Conservation (phyloP, 2,888 invertebrate species). For the Hyposoter didymator region DNA sequence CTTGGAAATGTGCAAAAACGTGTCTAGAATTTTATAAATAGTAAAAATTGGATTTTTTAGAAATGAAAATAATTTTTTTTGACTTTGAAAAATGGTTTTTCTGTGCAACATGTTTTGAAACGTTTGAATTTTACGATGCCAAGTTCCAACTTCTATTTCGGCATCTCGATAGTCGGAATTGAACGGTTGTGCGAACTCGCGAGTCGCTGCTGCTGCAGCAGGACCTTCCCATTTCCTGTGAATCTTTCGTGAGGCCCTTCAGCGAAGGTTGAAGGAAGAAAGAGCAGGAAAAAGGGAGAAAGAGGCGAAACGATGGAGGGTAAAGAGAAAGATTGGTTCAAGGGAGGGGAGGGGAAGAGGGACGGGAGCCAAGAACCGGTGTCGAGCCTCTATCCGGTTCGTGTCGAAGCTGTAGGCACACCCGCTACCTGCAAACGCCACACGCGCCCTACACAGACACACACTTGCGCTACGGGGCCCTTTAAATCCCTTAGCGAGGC, state of each 20-base stretch:
- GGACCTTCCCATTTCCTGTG: conserved; percentile 72
- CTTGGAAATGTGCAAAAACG: background rate
- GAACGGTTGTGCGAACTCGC: conserved; percentile 54
- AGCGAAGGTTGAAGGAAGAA: conserved; percentile 8
- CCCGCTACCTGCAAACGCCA: conserved; percentile 34
- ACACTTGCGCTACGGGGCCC: conserved; percentile 42
- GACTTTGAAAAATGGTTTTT: background rate
- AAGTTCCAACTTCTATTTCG: background rate
- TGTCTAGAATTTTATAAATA: background rate
- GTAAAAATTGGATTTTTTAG: background rate
- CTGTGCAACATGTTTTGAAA: no score
- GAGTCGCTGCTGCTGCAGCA: conserved; percentile 41
- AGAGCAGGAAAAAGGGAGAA: conserved; percentile 18
- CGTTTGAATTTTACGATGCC: background rate
- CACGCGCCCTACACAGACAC: conserved; percentile 8
- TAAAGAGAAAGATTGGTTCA: background rate
- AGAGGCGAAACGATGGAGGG: background rate
- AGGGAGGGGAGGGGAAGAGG: conserved; percentile 14
- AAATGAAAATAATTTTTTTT: background rate
- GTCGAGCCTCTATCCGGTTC: conserved; percentile 69
- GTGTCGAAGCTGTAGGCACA: conserved; percentile 61
- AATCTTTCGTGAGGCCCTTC: conserved; percentile 55
- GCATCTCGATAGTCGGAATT: conserved; percentile 32
- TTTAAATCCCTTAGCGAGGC: conserved; percentile 51
- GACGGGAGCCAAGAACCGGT: conserved; percentile 47